A percentile compares a stretch with the other conserved stretches of the same genome.
Conservation (phyloP, 2,113 vertebrate genomes). For the Pelvicachromis taeniatus region DNA sequence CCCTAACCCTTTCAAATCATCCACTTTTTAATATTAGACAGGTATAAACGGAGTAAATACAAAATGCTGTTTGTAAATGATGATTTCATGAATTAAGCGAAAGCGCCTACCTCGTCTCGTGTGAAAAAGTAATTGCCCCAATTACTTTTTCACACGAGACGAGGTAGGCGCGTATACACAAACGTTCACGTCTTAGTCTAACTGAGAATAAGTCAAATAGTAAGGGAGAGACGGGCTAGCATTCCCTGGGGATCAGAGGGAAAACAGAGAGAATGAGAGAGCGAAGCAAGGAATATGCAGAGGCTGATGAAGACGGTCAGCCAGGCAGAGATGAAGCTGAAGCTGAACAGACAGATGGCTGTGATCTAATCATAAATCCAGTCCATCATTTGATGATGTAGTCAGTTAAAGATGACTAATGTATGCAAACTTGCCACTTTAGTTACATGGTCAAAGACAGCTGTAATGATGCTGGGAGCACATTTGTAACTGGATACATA, state of each 20-base stretch:
- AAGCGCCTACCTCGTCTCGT: background rate
- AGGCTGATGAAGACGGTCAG: background rate
- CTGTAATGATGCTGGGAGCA: background rate
- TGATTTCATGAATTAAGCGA: background rate
- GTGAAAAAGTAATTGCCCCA: background rate
- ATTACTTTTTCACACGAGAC: no score
- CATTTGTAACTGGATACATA: background rate
- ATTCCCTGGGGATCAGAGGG: background rate
- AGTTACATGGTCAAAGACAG: background rate
- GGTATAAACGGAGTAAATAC: background rate
- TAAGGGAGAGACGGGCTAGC: background rate
- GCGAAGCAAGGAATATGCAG: background rate
- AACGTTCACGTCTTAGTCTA: background rate
- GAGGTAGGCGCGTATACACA: no score
- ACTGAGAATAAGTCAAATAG: background rate
- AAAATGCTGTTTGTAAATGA: background rate
- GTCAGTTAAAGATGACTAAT: background rate
- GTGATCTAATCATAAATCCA: background rate
- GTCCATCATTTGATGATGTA: background rate
- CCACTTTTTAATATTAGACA: background rate
- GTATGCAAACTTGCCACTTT: background rate
- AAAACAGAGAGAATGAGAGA: rapidly evolving
- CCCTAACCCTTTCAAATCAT: no score
- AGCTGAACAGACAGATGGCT: background rate
- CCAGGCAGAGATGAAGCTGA: background rate